Base-by-base conservation (phyloP, 2,113 vertebrate genomes). In the Malurus melanocephalus region DNA sequence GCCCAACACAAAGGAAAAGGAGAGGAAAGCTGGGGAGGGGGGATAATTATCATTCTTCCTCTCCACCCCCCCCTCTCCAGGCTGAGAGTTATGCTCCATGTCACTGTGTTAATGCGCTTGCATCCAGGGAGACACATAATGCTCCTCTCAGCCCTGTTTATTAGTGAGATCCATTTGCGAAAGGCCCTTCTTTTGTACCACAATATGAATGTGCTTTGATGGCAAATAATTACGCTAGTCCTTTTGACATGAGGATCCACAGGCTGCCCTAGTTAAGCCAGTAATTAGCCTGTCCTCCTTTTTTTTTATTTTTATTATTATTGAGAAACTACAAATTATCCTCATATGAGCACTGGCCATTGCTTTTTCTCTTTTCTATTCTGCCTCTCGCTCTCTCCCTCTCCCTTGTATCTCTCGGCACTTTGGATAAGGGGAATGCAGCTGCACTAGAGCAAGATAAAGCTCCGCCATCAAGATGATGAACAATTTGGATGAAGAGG, bases 121-220 rank as follows among this genome's bases (percentile, higher is more conserved):
- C 97, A 97, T 98, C 97, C 94, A 97, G 97, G 96, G 96, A 98
- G 97, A 98, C 97, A 97, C 98, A 98, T 98, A 98, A 98, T 98
- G 98, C 97, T 97, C 97, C 98, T 98, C 98, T 98, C 98, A 97
- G 97, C 94, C 96, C 97, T 98, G 98, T 98, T 98, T 98, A 99
- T 99, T 98, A 98, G 97, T 96, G 93, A 97, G 97, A 98, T 99
- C 98, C 98, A 99, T 99, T 99, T 98, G 98, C 97, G 94, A 98
- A 96, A 97, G 96, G 96, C 97, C 98, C 98, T 97, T 98, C 98
- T 97, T 99, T 99, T 99, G 98, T 99, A 98, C 97, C 97, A 97
- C 97, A 98, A 98, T 99, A 98, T 99, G 98, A 99, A 99, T 99
- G 98, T 97, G 98, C 98, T 99, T 98, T 99, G 98, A 99, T 99